Evolutionary conservation across 2,113 vertebrate species (phyloP), one percentile per base, ranked within the genome.

Genomic region (Hippocampus barbouri): DNA sequence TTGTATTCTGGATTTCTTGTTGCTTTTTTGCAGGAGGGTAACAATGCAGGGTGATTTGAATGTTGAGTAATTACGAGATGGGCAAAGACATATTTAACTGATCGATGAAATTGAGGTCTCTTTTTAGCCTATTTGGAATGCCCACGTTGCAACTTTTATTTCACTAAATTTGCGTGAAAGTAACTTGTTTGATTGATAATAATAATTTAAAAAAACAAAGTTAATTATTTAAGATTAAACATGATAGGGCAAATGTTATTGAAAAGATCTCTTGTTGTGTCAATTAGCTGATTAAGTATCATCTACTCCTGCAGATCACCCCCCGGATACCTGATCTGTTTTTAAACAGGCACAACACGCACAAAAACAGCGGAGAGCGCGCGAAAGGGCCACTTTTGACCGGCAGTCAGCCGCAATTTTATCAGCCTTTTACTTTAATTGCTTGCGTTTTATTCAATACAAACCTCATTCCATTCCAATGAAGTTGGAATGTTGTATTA

Each of bases 391-490:
- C 27, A 90, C 91, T 91, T 93, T 84, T 92, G 93, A 96, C 90
- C 93, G 94, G 93, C 94, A 92, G 92, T 81, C 76, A 59, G 79
- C 87, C 74, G 86, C 83, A 89, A 93, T 94, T 94, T 85, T 87
- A 96, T 94, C 93, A 91, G 91, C 94, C 95, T 96, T 95, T 97
- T 94, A 96, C 93, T 92, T 94, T 95, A 98, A 96, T 97, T 96
- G 93, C 93, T 92, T 93, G 91, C 93, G 93, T 95, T 95, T 94
- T 91, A 95, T 95, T 93, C 93, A 93, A 91, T 92, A 80, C 75
- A 92, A 92, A 34, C 34, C 34, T 5, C 4, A 34, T 34, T 34
- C 34, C 34, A 34, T 34, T 34, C 34, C 34, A 34, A 34, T 34
- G 34, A 34, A 34, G 34, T 34, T 34, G 34, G 5, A 5, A 34